A percentile compares a stretch with the other conserved stretches of the same genome.
phyloP scores from a whole-genome alignment of 2,797 vertebrate genomes.

The Hypotaenidia okinawae region DNA sequence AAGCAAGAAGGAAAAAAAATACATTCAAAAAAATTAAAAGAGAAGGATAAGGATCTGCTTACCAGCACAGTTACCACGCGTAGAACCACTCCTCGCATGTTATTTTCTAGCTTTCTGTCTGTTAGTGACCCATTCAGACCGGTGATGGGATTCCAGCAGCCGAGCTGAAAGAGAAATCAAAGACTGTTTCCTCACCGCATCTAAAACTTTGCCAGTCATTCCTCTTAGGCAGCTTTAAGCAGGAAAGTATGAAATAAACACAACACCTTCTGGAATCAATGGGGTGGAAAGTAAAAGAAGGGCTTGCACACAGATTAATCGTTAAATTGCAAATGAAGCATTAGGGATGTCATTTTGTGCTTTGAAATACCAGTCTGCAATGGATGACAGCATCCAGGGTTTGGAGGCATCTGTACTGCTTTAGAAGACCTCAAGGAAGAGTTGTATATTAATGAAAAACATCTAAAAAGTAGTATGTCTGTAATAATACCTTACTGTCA shows the following conservation, averaged over 20 bases:
- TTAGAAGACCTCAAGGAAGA: background rate
- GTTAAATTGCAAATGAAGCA: conserved; percentile 36
- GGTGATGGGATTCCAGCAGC: conserved; percentile 95
- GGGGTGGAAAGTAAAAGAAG: background rate
- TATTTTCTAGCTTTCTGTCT: conserved; percentile 97
- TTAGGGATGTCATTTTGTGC: background rate
- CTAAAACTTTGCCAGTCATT: background rate
- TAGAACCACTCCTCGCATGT: conserved; percentile 96
- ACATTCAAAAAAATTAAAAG: too few species aligned
- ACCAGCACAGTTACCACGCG: conserved; percentile 96
- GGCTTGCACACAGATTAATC: background rate
- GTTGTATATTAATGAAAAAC: background rate
- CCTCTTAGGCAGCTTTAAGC: background rate
- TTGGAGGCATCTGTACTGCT: background rate
- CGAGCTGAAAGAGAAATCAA: conserved; percentile 84
- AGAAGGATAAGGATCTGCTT: conserved; percentile 65
- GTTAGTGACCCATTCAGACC: conserved; percentile 95
- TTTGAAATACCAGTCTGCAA: conserved; percentile 6
- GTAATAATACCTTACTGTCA: background rate
- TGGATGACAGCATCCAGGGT: background rate
- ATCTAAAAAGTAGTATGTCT: background rate
- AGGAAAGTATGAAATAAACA: background rate
- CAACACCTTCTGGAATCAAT: background rate
- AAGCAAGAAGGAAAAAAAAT: conserved; percentile 56
- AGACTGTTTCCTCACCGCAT: background rate